These are phyloP conservation scores for Athripsodes cinereus DNA, from an alignment of 2,888 invertebrate genomes.

Conservation along the genomic window DNA sequence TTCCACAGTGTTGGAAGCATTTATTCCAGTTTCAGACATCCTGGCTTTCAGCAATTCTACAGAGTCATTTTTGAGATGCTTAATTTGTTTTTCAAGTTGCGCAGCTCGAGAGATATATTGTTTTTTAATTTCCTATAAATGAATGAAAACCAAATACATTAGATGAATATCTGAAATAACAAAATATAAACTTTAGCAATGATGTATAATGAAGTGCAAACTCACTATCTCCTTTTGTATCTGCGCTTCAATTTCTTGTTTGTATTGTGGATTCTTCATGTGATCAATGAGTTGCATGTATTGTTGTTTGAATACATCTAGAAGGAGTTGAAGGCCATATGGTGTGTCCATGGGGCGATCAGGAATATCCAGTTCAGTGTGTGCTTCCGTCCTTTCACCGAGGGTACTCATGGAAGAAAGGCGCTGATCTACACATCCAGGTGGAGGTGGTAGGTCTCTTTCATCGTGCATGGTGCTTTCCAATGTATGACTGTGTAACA, in stretches of 20 bases:
- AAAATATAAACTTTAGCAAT: not conserved
- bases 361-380: conserved; percentile 80
- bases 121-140: conserved; percentile 63
- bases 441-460: conserved; percentile 66
- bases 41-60: conserved; percentile 81
- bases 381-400: conserved; percentile 59
- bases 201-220: not conserved
- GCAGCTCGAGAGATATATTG: conserved; percentile 76
- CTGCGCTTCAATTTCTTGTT: conserved; percentile 62
- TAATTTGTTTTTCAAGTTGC: conserved; percentile 91
- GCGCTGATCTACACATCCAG: conserved; percentile 88
- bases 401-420: conserved; percentile 69
- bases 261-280: conserved; percentile 76
- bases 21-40: conserved; percentile 88
- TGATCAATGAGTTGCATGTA: conserved; percentile 77
- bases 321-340: conserved; percentile 77
- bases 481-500: conserved; percentile 83
- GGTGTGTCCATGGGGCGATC: conserved; percentile 71
- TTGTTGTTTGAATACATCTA: conserved; percentile 82
- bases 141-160: not conserved
- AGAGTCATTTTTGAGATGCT: conserved; percentile 86
- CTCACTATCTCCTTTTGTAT: conserved; percentile 73
- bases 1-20: conserved; percentile 79
- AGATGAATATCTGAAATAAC: not conserved
- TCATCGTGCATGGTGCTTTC: conserved; percentile 74